Base-by-base conservation (phyloP, 92 coral and sea anemone species). In the Epizoanthus stellaris region DNA sequence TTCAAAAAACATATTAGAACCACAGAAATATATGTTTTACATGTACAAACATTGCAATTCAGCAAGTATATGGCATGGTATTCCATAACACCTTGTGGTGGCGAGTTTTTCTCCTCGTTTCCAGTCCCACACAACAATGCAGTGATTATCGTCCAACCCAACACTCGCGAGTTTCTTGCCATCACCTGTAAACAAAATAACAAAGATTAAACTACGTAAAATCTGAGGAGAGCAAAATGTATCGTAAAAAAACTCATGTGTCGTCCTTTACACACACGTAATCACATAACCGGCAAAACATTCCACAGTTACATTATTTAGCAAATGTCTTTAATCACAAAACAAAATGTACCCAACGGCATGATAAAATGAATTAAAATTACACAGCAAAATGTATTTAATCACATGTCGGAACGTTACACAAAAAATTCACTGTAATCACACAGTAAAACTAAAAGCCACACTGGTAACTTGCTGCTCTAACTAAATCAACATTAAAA, bases 51-150 rank as follows among this genome's bases (percentile, higher is more conserved):
- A 5, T 13, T 40, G 25, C 25, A 10, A 6, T 16, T 5, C 13
- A 73, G 20, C 3, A 6, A 23, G 25, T 15, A 40, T 9, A 74
- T n/a, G 62, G 6, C 20, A 62, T 63, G 15, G 4, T 13, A 38
- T 43, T 7, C 15, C 11, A 70, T 42, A 40, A 52, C 80, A 96
- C 98, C 98, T 96, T 23, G 98, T 96, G 19, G 96, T 94, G 4
- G 98, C 98, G 21, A 96, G 91, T 76, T 94, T 96, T 81, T 96
- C 98, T 45, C 98, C 98, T 87, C 93, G 95, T 67, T 85, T 96
- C 98, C 98, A 96, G 81, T 96, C 98, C 98, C 98, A 96, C 15
- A 96, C 98, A 20, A 96, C 95, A 85, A 96, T 96, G 70, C 88
- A 89, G 71, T 96, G 98, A 63, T 96, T 95, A 58, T 96, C 95